These are phyloP conservation scores for Meleagris gallopavo DNA, from an alignment of 2,113 vertebrate genomes.

Conservation along the genomic window DNA sequence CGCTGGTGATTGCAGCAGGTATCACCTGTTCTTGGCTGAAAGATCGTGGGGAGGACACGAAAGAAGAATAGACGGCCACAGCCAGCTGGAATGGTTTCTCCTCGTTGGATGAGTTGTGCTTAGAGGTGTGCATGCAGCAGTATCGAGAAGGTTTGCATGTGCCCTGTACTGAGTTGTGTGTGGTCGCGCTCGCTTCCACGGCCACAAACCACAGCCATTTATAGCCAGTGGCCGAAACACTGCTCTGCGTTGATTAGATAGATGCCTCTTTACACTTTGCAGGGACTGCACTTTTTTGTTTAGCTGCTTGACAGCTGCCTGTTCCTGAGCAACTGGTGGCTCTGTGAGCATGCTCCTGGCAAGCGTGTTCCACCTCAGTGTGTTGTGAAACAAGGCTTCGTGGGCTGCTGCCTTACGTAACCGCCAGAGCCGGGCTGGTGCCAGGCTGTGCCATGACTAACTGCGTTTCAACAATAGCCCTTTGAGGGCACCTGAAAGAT, in stretches of 20 bases:
- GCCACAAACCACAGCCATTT: not conserved
- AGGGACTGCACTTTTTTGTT: not conserved
- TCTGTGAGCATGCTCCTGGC: not conserved
- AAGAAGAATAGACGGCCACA: not conserved
- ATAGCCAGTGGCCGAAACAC: not conserved
- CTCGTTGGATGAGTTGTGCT: not conserved
- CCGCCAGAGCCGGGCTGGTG: conserved; percentile 6
- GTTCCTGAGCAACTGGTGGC: not conserved
- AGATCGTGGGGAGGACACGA: not conserved
- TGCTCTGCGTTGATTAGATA: not conserved
- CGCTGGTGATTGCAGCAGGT: not conserved
- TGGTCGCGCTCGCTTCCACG: not conserved
- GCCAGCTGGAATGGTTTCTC: not conserved
- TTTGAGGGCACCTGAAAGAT: conserved; percentile 66
- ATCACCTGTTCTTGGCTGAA: not conserved
- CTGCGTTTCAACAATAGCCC: conserved; percentile 41
- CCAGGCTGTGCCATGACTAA: conserved; percentile 56
- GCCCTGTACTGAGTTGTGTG: not conserved
- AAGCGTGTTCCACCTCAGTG: not conserved
- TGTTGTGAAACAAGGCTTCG: conserved; percentile 50
- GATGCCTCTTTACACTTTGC: not conserved
- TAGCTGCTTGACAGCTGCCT: fast-evolving
- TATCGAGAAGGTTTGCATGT: not conserved
- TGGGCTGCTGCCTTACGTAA: conserved; percentile 47
- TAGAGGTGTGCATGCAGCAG: not conserved